Conservation (phyloP, 2,113 vertebrate species). For the Cygnus atratus region DNA sequence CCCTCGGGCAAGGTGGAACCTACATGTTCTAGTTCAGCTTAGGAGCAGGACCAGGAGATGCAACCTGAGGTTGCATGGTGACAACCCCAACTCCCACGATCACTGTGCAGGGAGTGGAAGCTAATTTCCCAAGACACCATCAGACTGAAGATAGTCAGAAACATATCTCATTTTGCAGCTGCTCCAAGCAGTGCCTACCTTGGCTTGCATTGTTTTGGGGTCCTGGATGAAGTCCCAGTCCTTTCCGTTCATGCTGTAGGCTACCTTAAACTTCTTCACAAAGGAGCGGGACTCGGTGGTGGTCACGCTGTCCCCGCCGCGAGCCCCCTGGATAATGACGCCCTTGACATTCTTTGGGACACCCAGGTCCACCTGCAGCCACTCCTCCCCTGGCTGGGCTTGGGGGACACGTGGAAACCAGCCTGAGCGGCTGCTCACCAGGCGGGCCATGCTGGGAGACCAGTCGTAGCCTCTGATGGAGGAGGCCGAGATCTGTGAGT, state of each 20-base stretch:
- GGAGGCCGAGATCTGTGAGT: slow-evolving; percentile 93
- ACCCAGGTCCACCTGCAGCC: slow-evolving; percentile 94
- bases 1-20: background rate
- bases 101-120: background rate
- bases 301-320: slow-evolving; percentile 89
- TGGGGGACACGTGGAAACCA: slow-evolving; percentile 92
- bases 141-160: background rate
- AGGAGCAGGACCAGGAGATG: background rate
- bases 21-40: background rate
- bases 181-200: slow-evolving; percentile 77
- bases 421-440: slow-evolving; percentile 93
- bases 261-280: slow-evolving; percentile 94
- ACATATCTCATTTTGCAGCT: background rate
- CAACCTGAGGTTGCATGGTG: background rate
- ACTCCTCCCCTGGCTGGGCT: slow-evolving; percentile 91
- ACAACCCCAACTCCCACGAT: background rate
- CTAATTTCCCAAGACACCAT: background rate
- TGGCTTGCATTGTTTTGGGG: slow-evolving; percentile 86
- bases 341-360: slow-evolving; percentile 87
- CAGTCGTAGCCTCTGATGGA: slow-evolving; percentile 94
- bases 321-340: slow-evolving; percentile 93
- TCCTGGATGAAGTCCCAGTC: slow-evolving; percentile 93
- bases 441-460: slow-evolving; percentile 88
- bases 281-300: slow-evolving; percentile 90
- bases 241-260: slow-evolving; percentile 91